Conservation (phyloP, 2,113 vertebrate species). For the Astatotilapia flaviijosephi region DNA sequence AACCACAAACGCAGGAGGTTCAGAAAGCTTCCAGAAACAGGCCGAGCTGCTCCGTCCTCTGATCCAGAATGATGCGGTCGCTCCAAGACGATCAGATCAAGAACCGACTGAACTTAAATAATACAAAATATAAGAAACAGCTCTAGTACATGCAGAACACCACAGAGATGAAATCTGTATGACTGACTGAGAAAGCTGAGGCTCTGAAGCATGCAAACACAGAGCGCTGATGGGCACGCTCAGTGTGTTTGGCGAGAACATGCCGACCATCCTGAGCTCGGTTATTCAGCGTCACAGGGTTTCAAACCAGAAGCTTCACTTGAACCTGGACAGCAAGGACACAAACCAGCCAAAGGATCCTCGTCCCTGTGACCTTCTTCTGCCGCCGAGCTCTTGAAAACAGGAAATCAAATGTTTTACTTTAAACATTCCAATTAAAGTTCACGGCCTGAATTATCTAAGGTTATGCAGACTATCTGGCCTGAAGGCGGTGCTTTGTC, state of each 20-base stretch:
- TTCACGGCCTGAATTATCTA: neutral
- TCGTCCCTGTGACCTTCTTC: neutral
- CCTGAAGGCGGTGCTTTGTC: neutral
- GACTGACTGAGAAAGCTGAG: neutral
- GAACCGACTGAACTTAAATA: neutral
- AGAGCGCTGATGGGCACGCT: neutral
- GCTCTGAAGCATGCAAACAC: neutral
- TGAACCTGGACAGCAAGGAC: neutral
- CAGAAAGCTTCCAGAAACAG: neutral
- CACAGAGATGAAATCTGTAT: neutral
- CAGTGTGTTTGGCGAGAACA: neutral
- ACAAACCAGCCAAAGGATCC: neutral
- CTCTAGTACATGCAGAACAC: neutral
- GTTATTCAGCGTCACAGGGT: neutral
- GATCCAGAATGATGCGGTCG: neutral
- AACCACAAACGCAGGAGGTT: neutral
- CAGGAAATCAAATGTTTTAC: neutral
- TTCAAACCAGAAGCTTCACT: neutral
- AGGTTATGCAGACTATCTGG: neutral
- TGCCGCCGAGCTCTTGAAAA: neutral
- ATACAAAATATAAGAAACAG: neutral
- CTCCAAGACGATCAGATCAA: neutral
- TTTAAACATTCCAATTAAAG: neutral
- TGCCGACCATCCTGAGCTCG: neutral
- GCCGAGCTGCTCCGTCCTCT: neutral